phyloP scores from a whole-genome alignment of 2,113 vertebrate genomes.

The Chloebia gouldiae region DNA sequence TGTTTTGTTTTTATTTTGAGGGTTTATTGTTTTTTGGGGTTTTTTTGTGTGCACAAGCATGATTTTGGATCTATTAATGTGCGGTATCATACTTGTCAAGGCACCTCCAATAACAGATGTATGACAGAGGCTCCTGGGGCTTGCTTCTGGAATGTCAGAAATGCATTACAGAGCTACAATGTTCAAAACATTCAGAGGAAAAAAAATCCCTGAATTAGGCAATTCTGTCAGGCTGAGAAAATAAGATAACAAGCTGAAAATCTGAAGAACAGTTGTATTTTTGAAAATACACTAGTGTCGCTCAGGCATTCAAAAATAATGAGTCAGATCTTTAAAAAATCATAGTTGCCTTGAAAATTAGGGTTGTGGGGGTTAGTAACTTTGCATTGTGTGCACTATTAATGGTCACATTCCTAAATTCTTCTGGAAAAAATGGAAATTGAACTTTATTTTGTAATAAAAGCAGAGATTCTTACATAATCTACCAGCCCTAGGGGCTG shows the following conservation, averaged over 20 bases:
- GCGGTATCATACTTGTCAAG: not conserved
- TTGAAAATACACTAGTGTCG: not conserved
- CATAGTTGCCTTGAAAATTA: not conserved
- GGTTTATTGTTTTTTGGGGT: too few relatives aligned
- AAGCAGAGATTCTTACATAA: not conserved
- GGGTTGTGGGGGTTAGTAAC: not conserved
- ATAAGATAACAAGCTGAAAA: not conserved
- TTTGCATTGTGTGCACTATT: not conserved
- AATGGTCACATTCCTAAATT: not conserved
- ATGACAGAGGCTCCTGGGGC: not conserved
- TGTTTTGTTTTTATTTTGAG: too few relatives aligned
- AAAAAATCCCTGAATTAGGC: not conserved
- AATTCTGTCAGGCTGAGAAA: constrained; percentile 14
- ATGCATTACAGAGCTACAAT: not conserved
- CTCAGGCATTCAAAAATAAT: not conserved
- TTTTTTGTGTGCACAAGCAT: not conserved
- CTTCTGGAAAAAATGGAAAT: constrained; percentile 14
- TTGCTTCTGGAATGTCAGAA: constrained; percentile 17
- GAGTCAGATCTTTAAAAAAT: not conserved
- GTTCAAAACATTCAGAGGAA: not conserved
- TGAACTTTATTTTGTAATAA: not conserved
- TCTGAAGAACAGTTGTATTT: not conserved
- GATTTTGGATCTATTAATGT: not conserved
- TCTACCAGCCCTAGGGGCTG: not conserved
- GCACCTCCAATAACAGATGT: not conserved